Base-by-base conservation (phyloP, 2,113 vertebrate species). In the Craseonycteris thonglongyai region DNA sequence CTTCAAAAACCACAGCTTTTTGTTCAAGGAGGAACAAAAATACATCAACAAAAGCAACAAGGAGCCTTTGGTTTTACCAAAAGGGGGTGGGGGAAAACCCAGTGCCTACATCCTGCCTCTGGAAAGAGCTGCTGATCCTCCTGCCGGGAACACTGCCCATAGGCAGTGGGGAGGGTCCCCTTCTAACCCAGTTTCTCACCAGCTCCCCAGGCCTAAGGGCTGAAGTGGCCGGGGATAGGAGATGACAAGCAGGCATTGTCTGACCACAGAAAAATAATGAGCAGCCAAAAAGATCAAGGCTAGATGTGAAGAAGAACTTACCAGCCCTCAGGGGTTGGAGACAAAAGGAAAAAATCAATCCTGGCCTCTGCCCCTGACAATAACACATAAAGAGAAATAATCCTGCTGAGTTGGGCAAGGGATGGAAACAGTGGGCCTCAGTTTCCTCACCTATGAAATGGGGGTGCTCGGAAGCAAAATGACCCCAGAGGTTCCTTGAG, bases 41-140 rank as follows among this genome's bases (percentile, higher is more conserved):
- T 91, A 97, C 89, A 96, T 74, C 82, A 75, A 80, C 86, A 89
- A 97, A 95, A 93, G 95, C 84, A 96, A 94, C 95, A 93, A 95
- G 89, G 71, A 83, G 71, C 87, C 91, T 85, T 89, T 78, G 94
- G 85, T 85, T 97, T 94, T 19, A 91, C 81, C 87, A 96, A 95
- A 95, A 91, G 68, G 19, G 28, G 15, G 22, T 18, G 1, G 11
- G 24, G 28, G 18, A 35, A 65, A 33, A 58, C 75, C 69, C 18
- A 87, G 68, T 51, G 69, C 75, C 38, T 33, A 94, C 91, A 94
- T 84, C 83, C 90, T 78, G 83, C 69, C 94, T 95, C 83, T 89
- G 79, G 93, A 90, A 76, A 66, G 47, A 69, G 74, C 79, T 7
- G 59, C 59, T 38, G 71, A 71, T 56, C 49, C 88, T 54, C 94